Base-by-base conservation (phyloP, 2,797 vertebrate species). In the Microhierax caerulescens region DNA sequence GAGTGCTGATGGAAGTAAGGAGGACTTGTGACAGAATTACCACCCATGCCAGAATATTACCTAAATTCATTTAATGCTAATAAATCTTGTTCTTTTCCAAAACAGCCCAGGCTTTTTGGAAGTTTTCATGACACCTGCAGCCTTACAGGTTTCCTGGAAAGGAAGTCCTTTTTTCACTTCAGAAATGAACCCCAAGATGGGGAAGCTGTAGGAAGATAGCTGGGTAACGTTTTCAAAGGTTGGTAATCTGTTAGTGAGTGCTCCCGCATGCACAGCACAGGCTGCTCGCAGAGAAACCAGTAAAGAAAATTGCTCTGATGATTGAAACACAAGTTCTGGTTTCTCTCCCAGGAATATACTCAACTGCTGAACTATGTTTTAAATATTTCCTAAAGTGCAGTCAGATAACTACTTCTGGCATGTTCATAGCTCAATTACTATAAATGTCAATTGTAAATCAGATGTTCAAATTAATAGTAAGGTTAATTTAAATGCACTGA, bases 391-490 rank as follows among this genome's bases (percentile, higher is more conserved):
- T 43, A 43, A 43, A 43, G 41, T 43, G 41, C 41, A 43, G 41
- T 16, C 17, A 43, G 41, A 17, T 43, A 43, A 43, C 41, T 43
- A 43, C 17, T 81, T 93, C 88, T 80, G 61, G 82, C 67, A 73
- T 54, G 43, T 61, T 69, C 16, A 61, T 28, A 72, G 34, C 32
- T 80, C 28, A 84, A 88, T 90, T 87, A 36, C 36, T 76, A 13
- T 91, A 80, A 47, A 64, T 93, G 93, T 85, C 84, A 63, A 93
- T 95, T 95, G 47, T 93, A 95, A 97, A 96, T 84, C 60, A 92
- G 39, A 59, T 81, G 54, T 91, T 85, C 56, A n/a, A 57, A 67
- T 95, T 85, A 85, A 95, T 96, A 95, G 72, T 32, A 83, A 78
- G 60, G 61, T 93, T 93, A 80, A 80, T 89, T 93, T 88, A 90